A percentile compares a stretch with the other conserved stretches of the same genome.
Evolutionary conservation across 2,797 vertebrate species (phyloP).

Genomic region (Lepilemur septentrionalis): DNA sequence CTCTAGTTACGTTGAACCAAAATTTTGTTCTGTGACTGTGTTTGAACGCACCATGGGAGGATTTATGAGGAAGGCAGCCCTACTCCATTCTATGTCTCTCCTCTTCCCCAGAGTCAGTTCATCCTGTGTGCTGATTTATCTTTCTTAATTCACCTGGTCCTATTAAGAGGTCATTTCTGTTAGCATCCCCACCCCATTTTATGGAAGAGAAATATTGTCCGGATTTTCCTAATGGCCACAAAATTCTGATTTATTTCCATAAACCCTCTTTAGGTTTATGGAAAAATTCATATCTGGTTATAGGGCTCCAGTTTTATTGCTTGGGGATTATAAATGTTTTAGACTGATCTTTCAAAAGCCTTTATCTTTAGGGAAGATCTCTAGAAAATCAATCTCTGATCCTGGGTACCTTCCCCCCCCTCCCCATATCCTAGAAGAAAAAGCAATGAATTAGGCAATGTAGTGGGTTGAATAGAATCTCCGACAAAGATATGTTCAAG

Average conservation of each 20-base stretch:
- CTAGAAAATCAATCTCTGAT: not conserved
- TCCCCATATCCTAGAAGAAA: not conserved
- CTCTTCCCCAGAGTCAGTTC: not conserved
- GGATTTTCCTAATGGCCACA: not conserved
- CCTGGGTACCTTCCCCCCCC: not conserved
- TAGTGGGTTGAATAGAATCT: not conserved
- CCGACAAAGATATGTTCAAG: not conserved
- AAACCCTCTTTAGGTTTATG: not conserved
- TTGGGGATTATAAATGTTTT: not conserved
- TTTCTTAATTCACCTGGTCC: not conserved
- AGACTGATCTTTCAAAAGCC: not conserved
- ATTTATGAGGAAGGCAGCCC: not conserved
- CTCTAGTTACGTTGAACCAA: not conserved
- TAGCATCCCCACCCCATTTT: not conserved
- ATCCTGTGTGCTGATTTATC: not conserved
- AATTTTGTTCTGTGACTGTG: not conserved
- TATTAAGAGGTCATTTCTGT: not conserved
- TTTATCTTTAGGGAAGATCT: not conserved
- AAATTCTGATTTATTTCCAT: not conserved
- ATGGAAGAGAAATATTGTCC: not conserved
- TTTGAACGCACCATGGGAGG: not conserved
- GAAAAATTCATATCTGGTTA: not conserved
- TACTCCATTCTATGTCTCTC: not conserved
- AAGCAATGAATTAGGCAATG: not conserved
- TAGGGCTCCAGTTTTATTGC: not conserved